These are phyloP conservation scores for Fragum fragum DNA, from an alignment of 2,888 invertebrate species.

Conservation along the genomic window DNA sequence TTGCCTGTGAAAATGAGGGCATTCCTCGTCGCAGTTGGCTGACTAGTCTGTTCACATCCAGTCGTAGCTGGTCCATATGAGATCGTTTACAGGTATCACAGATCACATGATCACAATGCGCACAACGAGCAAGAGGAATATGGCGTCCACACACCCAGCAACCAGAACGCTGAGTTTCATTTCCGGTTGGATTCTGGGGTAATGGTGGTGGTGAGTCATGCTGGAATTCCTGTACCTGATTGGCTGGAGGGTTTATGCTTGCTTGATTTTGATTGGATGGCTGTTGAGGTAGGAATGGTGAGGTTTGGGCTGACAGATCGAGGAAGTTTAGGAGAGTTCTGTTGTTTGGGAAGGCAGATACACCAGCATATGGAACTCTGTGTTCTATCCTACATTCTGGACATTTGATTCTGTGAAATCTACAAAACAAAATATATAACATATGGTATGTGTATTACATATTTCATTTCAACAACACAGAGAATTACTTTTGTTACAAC, in stretches of 20 bases:
- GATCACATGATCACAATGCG: slow-evolving; percentile 98
- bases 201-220: neutral
- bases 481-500: too few species aligned
- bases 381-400: slow-evolving; percentile 99
- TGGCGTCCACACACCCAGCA: slow-evolving; percentile 95
- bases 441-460: too few species aligned
- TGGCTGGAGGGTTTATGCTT: slow-evolving; percentile 29
- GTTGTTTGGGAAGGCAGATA: slow-evolving; percentile 97
- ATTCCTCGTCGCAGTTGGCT: slow-evolving; percentile 91
- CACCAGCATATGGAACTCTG: slow-evolving; percentile 96
- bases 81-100: slow-evolving; percentile 97
- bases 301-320: slow-evolving; percentile 94
- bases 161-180: slow-evolving; percentile 89
- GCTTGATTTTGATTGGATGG: slow-evolving; percentile 32
- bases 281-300: slow-evolving; percentile 32
- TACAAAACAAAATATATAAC: slow-evolving; percentile 14
- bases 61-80: slow-evolving; percentile 75
- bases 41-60: slow-evolving; percentile 95
- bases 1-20: slow-evolving; percentile 88
- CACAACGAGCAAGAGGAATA: slow-evolving; percentile 90
- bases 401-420: slow-evolving; percentile 88
- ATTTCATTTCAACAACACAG: too few species aligned
- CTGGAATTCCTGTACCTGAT: slow-evolving; percentile 22
- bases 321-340: slow-evolving; percentile 97
- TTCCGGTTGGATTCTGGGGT: neutral